Conservation (phyloP, 2,888 invertebrate genomes). For the Macrosiphum euphorbiae region DNA sequence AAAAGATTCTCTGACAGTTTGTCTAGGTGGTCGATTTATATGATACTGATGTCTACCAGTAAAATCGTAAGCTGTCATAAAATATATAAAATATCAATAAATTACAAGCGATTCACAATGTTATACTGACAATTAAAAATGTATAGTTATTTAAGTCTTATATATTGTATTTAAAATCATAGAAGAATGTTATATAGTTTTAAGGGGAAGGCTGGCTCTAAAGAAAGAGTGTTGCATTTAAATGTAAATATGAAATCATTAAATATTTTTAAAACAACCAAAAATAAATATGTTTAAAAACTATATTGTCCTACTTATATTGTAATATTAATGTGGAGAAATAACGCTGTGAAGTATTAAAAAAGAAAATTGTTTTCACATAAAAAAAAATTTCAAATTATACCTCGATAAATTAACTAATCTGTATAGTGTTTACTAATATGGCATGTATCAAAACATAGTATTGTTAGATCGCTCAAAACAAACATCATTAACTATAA, state of each 20-base stretch:
- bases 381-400: too few relatives aligned
- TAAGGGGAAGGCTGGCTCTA: neutral
- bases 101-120: neutral
- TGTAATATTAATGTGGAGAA: too few relatives aligned
- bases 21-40: constrained; percentile 46
- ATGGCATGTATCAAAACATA: too few relatives aligned
- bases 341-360: too few relatives aligned
- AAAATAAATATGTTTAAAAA: neutral
- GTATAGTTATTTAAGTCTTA: neutral
- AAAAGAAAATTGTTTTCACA: too few relatives aligned
- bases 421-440: too few relatives aligned
- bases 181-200: neutral
- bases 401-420: too few relatives aligned
- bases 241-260: neutral
- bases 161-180: neutral
- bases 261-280: neutral
- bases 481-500: too few relatives aligned
- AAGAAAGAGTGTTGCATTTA: neutral
- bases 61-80: constrained; percentile 45
- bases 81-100: neutral
- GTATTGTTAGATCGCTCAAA: too few relatives aligned
- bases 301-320: neutral
- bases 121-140: neutral
- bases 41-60: constrained; percentile 24
- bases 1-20: constrained; percentile 39